Evolutionary conservation across 2,113 vertebrate species (phyloP).

Genomic region (Megaleporinus macrocephalus): DNA sequence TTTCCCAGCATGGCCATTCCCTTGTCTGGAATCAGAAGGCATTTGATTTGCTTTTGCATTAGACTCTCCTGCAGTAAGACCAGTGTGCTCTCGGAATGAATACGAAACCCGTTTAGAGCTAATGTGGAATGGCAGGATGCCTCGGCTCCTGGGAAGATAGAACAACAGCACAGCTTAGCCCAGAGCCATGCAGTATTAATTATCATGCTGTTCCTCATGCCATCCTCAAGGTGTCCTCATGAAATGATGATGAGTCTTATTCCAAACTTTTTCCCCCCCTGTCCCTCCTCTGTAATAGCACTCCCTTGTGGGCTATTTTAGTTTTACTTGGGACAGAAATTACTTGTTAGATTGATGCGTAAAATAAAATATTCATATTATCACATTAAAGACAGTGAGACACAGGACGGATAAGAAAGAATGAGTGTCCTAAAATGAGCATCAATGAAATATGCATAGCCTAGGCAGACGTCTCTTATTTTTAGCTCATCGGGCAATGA

Average conservation of each 20-base stretch:
- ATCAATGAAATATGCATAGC: conserved; percentile 49
- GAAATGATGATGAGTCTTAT: conserved; percentile 22
- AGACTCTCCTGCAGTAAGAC: background rate
- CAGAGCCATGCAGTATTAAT: conserved; percentile 14
- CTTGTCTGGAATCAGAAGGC: conserved; percentile 13
- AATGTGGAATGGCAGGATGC: conserved; percentile 8
- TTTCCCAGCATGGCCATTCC: conserved; percentile 20
- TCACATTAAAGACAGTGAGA: conserved; percentile 7
- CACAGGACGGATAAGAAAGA: conserved; percentile 22
- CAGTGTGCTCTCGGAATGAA: background rate
- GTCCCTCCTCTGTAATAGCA: background rate
- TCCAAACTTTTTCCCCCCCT: conserved; percentile 13
- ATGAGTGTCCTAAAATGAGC: conserved; percentile 31
- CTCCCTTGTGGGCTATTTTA: conserved; percentile 23
- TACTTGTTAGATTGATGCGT: conserved; percentile 43
- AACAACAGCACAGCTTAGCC: conserved; percentile 4
- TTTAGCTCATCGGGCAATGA: conserved; percentile 28
- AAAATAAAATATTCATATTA: conserved; percentile 27
- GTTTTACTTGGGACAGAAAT: conserved; percentile 20
- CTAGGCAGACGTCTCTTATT: conserved; percentile 26
- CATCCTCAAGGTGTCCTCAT: conserved; percentile 45
- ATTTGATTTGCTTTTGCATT: conserved; percentile 22
- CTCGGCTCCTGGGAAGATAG: background rate
- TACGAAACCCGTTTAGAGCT: background rate
- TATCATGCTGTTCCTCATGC: conserved; percentile 40